Conservation (phyloP, 2,888 invertebrate species). For the Orthosia gothica region DNA sequence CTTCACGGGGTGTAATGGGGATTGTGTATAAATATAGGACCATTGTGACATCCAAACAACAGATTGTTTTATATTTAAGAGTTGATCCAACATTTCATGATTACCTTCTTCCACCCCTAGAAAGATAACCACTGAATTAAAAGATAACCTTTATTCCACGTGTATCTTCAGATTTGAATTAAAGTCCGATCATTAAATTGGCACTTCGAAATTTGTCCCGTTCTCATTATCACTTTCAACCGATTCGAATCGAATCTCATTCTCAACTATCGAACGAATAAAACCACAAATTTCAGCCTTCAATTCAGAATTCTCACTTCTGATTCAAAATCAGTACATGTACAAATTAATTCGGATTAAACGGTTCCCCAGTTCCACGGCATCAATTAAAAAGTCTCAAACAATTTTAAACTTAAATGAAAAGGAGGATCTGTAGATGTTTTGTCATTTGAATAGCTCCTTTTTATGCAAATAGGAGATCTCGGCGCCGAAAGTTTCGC, state of each 20-base stretch:
- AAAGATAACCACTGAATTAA: no score
- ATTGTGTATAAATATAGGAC: no score
- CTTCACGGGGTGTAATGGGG: no score
- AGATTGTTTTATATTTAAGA: no score
- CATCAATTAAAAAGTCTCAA: conserved; percentile 85
- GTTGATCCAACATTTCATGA: no score
- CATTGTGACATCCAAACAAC: no score
- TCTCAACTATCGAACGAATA: background rate
- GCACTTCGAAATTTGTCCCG: background rate
- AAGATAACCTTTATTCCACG: no score
- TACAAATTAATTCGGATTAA: conserved; percentile 85
- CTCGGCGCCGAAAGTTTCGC: conserved; percentile 78
- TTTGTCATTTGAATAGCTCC: conserved; percentile 87
- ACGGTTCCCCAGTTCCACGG: conserved; percentile 71
- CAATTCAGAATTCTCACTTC: conserved; percentile 24
- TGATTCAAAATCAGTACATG: conserved; percentile 72
- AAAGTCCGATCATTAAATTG: background rate
- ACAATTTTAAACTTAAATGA: conserved; percentile 89
- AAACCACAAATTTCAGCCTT: conserved; percentile 2
- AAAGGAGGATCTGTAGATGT: conserved; percentile 86
- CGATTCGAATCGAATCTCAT: background rate
- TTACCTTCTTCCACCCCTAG: no score
- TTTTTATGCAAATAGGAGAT: conserved; percentile 89
- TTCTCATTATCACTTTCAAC: background rate
- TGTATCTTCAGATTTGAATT: background rate